Evolutionary conservation across 2,797 vertebrate genomes (phyloP), one percentile per base, ranked within the genome.

Genomic region (Premnoplex brunnescens): DNA sequence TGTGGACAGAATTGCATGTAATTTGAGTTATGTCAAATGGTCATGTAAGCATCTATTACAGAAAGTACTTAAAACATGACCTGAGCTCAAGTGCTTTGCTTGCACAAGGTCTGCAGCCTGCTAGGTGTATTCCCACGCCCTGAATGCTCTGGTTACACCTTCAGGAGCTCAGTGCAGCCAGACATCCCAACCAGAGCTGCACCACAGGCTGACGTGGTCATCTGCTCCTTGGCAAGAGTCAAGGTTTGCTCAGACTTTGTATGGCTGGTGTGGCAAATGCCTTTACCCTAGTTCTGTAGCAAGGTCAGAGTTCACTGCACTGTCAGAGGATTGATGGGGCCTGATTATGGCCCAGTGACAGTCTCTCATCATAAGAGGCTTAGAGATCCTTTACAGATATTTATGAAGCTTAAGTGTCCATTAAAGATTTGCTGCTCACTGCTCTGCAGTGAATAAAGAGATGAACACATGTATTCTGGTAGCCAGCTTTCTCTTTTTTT

Each of bases 61-160:
- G 43, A 52, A 78, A 37, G 28, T 51, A 19, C 56, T 36, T 73
- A 39, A 73, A 77, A 30, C 23, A 12, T 1, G 1, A 12, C 9
- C 36, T 41, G 27, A 41, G 27, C 36, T 54, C 6, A 26, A 32
- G 43, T 9, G 20, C 39, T 81, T 44, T 76, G n/a, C 37, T 62
- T 58, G 16, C 1, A 1, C 0, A 1, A 48, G 36, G 60, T n/a
- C 34, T 37, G 43, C 58, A 55, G 41, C 36, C 62, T 18, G 1
- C 23, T 51, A 43, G 39, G 27, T 19, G 9, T 19, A 17, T 14
- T 27, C 27, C 2, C 15, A 5, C n/a, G 12, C 26, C 15, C 44
- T 13, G 22, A 36, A 55, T 34, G n/a, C 49, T 39, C 23, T 1
- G 1, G 9, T 39, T 34, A 13, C 26, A 11, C 36, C 20, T 6